Evolutionary conservation across 1,140 invertebrate genomes (phyloP).

Genomic region (Aphelenchoides besseyi): DNA sequence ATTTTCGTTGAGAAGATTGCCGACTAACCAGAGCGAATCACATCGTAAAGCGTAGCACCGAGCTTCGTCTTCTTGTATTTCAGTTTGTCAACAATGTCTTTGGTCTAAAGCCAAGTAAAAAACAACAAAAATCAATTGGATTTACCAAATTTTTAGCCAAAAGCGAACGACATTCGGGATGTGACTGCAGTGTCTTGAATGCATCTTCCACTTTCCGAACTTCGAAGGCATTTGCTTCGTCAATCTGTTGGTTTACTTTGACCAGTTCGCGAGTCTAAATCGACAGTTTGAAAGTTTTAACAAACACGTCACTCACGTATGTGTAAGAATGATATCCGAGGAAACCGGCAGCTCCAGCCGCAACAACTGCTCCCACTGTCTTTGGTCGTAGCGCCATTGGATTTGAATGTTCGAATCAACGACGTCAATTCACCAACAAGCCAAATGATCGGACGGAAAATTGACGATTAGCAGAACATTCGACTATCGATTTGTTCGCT

Average conservation of each 20-base stretch:
- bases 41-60: slow-evolving; percentile 39
- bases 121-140: not conserved
- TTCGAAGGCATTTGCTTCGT: slow-evolving; percentile 29
- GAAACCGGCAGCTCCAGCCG: not conserved
- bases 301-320: not conserved
- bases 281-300: not conserved
- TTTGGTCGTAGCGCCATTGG: slow-evolving; percentile 2
- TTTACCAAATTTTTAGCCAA: slow-evolving; percentile 28
- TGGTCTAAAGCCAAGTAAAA: slow-evolving; percentile 9
- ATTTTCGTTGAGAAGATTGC: not conserved
- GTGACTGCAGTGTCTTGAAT: not conserved
- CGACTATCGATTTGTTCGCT: too few species aligned
- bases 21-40: slow-evolving; percentile 35
- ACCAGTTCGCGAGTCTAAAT: not conserved
- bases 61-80: slow-evolving; percentile 40
- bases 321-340: not conserved
- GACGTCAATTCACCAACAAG: too few species aligned
- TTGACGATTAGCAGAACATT: too few species aligned
- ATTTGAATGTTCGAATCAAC: too few species aligned
- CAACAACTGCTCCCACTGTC: not conserved
- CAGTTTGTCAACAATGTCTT: slow-evolving; percentile 50
- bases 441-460: too few species aligned
- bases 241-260: slow-evolving; percentile 22
- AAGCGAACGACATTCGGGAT: slow-evolving; percentile 31
- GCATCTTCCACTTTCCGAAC: slow-evolving; percentile 24